Evolutionary conservation across 2,797 vertebrate species (phyloP).

Genomic region (Platalea minor): DNA sequence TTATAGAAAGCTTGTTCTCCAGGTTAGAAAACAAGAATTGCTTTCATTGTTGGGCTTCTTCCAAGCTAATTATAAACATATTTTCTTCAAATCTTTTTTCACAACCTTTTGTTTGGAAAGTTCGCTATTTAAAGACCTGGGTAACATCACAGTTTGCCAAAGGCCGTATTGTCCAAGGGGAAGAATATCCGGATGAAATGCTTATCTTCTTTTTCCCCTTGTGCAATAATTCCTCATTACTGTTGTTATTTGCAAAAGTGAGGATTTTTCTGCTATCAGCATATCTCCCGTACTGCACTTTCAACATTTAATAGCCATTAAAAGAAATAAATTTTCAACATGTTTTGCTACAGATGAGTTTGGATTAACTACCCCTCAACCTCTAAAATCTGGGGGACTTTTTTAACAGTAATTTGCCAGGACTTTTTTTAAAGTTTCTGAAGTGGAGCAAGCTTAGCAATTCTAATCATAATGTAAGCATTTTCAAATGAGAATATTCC

Average conservation of each 20-base stretch:
- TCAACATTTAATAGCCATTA: not conserved
- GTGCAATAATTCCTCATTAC: not conserved
- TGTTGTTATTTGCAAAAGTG: not conserved
- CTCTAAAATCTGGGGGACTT: not conserved
- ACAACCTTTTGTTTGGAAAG: slow-evolving; percentile 38
- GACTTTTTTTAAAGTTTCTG: not conserved
- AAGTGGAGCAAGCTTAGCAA: not conserved
- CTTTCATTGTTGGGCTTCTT: slow-evolving; percentile 39
- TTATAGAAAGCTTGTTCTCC: slow-evolving; percentile 46
- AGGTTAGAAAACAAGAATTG: slow-evolving; percentile 53
- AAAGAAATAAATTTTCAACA: slow-evolving; percentile 6
- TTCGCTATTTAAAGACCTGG: slow-evolving; percentile 28
- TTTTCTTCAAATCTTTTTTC: slow-evolving; percentile 40
- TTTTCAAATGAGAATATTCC: not conserved
- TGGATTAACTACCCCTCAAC: not conserved
- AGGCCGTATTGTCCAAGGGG: not conserved
- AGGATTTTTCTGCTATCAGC: not conserved
- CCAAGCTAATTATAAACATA: slow-evolving; percentile 53
- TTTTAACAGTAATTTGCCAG: not conserved
- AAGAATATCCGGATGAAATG: slow-evolving; percentile 20
- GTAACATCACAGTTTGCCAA: slow-evolving; percentile 26
- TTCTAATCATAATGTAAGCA: not conserved
- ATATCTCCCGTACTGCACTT: not conserved
- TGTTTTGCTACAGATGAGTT: not conserved
- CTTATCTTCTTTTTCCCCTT: not conserved